Evolutionary conservation across 2,888 invertebrate genomes (phyloP), one percentile per base, ranked within the genome.

Genomic region (Vandiemenella viatica): DNA sequence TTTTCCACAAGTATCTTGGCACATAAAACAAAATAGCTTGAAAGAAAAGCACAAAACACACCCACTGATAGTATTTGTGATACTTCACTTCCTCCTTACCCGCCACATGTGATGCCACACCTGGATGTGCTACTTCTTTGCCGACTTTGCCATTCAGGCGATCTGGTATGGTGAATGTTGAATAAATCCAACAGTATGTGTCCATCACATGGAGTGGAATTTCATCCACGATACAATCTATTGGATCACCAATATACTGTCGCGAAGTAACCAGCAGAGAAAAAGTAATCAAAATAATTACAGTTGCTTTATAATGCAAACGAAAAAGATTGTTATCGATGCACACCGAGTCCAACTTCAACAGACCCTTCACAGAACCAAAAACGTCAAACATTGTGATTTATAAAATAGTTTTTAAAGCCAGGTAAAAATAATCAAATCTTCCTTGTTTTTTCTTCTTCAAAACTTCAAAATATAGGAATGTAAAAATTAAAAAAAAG

Each of bases 21-120:
- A 86, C 55, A 62, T 87, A 86, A 67, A 91, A 92, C 53, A 90
- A 68, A 8, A 90, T 67, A 0, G 85, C 85, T 67, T 88, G 87
- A 4, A 77, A 73, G 62, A 87, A 84, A 1, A 88, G 70, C 0
- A 85, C 76, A 64, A 91, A 89, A 68, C 89, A 89, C 60, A 91
- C 91, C 91, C 91, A 91, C 76, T 91, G 91, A 69, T 92, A 92
- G 69, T 91, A 92, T 65, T 89, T 90, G 69, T 91, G 91, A 67
- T 90, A 88, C 65, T 85, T 86, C 42, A 85, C 76, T 63, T 84
- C 80, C 60, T 88, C 87, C n/a, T n/a, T n/a, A n/a, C n/a, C n/a
- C 60, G 80, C 75, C 53, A 81, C 78, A 67, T 85, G 81, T 47
- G 81, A 73, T 1, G 78, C 82, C 2, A 91, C 84, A 52, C 91